phyloP scores from a whole-genome alignment of 2,113 vertebrate species.

The Cathartes aura region DNA sequence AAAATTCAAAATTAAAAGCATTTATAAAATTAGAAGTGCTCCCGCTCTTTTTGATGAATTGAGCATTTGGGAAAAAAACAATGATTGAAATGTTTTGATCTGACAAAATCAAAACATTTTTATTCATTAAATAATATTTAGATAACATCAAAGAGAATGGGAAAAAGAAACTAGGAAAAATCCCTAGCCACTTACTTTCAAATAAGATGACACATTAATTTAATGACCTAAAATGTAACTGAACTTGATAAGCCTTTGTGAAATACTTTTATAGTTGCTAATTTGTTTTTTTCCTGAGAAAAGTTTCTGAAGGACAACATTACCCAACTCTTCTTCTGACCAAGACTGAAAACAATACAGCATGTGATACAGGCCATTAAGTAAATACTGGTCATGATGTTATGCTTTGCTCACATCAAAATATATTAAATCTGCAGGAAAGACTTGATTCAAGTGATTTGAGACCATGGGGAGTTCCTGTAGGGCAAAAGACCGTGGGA shows the following conservation, averaged over 20 bases:
- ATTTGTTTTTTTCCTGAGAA: background rate
- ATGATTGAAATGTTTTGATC: background rate
- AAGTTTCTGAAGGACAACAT: background rate
- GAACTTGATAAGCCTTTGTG: background rate
- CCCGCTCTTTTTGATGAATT: background rate
- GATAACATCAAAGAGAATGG: background rate
- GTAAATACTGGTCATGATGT: background rate
- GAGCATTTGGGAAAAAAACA: background rate
- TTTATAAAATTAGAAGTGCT: background rate
- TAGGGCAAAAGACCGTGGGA: background rate
- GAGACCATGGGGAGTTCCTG: background rate
- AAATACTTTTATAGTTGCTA: background rate
- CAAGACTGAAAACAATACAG: background rate
- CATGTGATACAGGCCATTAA: background rate
- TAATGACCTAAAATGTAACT: background rate
- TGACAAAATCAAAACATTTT: background rate
- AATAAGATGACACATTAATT: background rate
- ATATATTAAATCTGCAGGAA: conserved; percentile 3
- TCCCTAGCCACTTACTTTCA: background rate
- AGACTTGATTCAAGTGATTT: background rate
- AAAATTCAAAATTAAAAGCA: conserved; percentile 29
- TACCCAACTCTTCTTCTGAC: background rate
- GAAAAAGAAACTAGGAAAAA: background rate
- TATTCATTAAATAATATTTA: background rate
- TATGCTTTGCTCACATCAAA: background rate